Evolutionary conservation across 2,113 vertebrate species (phyloP), one percentile per base, ranked within the genome.

Genomic region (Pluvialis apricaria): DNA sequence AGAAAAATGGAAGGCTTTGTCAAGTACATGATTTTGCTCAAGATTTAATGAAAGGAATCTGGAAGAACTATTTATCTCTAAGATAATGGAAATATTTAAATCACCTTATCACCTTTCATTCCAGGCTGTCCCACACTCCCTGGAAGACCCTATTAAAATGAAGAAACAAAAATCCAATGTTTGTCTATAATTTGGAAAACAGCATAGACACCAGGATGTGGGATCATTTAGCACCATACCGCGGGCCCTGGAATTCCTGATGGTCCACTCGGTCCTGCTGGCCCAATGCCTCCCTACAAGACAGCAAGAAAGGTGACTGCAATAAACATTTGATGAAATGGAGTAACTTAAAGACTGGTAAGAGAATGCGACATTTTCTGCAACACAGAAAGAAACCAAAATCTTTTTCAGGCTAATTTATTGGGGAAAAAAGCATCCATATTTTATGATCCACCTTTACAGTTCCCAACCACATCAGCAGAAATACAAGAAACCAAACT

Each of bases 51-150:
- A 66, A 78, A 55, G 17, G 16, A 64, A 54, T 40, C 64, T 61
- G 47, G 82, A 91, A 78, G 38, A 79, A 83, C 40, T 82, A 34
- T 22, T 15, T 34, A 89, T 97, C 96, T 97, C 97, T 98, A 95
- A 97, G 98, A 99, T 98, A 99, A 99, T 97, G 96, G 97, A 99
- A 99, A 99, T 98, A 99, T 98, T 99, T 99, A 99, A 99, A 99
- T 99, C 99, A 99, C 99, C 99, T 99, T 99, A 99, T 99, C 99
- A 99, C 99, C 99, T 99, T 99, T 99, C 99, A 99, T 98, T 99
- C 99, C 99, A 98, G 99, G 98, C 94, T 98, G 99, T 96, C 99
- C 99, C 81, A 96, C 96, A 97, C 97, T 99, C 97, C 99, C 99
- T 68, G 97, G 97, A 94, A 99, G 98, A 96, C 99, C 99, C 99